A percentile compares a stretch with the other conserved stretches of the same genome.
Evolutionary conservation across 2,113 vertebrate genomes (phyloP).

Genomic region (Ailurus styani): DNA sequence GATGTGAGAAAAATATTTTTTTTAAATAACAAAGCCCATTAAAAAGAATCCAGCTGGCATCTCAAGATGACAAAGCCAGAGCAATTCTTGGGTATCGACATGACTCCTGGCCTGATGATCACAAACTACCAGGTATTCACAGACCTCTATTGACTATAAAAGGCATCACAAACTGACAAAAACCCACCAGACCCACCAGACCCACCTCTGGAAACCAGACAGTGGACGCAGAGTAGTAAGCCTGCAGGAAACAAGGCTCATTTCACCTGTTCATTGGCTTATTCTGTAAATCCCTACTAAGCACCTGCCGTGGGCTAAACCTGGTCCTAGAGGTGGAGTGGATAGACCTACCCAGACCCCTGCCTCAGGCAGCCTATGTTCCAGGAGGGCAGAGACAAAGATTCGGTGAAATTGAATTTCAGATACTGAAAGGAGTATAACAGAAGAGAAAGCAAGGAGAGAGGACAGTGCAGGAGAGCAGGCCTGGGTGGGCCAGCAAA

Average conservation of each 20-base stretch:
- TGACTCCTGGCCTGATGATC: neutral
- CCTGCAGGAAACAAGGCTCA: neutral
- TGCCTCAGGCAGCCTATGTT: neutral
- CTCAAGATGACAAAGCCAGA: conserved; percentile 46
- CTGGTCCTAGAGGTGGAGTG: neutral
- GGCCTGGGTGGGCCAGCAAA: neutral
- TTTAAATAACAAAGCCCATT: conserved; percentile 9
- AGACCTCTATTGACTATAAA: neutral
- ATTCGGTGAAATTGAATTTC: neutral
- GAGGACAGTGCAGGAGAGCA: neutral
- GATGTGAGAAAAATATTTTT: neutral
- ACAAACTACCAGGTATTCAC: neutral
- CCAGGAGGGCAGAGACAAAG: neutral
- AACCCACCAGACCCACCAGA: neutral
- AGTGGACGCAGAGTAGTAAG: neutral
- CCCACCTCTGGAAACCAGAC: neutral
- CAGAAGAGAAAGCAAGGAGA: neutral
- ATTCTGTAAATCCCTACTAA: neutral
- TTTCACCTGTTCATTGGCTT: neutral
- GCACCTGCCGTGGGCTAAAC: neutral
- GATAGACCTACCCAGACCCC: too few species aligned
- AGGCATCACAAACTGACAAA: neutral
- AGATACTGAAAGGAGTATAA: neutral
- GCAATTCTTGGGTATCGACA: conserved; percentile 49
- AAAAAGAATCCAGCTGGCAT: conserved; percentile 52